phyloP scores from a whole-genome alignment of 2,113 vertebrate species.

The Penelope pileata region DNA sequence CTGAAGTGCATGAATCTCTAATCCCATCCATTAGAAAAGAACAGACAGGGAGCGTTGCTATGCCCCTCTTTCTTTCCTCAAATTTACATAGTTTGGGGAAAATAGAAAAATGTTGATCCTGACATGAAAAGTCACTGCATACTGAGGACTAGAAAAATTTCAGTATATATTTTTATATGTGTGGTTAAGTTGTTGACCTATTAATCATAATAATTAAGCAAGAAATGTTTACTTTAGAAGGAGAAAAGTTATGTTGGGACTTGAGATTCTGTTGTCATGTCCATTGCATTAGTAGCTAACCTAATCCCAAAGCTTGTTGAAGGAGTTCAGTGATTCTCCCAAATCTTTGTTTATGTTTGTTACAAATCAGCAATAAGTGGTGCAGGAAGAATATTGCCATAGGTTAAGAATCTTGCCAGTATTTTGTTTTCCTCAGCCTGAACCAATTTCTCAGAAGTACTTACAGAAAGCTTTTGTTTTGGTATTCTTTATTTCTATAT shows the following conservation, averaged over 20 bases:
- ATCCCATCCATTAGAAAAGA: neutral
- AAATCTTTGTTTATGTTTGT: neutral
- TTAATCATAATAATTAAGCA: neutral
- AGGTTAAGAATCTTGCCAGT: neutral
- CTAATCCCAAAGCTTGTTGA: neutral
- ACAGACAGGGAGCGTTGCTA: neutral
- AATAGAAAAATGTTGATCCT: neutral
- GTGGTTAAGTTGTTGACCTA: neutral
- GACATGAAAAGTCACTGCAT: neutral
- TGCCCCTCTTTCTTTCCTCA: neutral
- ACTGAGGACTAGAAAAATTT: neutral
- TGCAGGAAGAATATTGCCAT: neutral
- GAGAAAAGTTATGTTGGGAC: neutral
- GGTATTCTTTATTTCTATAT: neutral
- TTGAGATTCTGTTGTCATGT: neutral
- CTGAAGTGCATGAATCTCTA: fast-evolving
- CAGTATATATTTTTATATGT: neutral
- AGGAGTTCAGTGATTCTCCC: neutral
- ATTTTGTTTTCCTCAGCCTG: neutral
- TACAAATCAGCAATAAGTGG: neutral
- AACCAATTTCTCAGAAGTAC: neutral
- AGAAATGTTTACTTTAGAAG: neutral
- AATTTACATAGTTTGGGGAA: neutral
- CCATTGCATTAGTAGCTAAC: neutral
- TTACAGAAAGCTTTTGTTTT: neutral